phyloP scores from a whole-genome alignment of 2,113 vertebrate species.

The human region GRCh38 chr7:1641501-1642000 shows the following conservation, averaged over 20 bases:
- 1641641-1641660: not conserved
- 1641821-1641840: not conserved
- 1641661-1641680: not conserved
- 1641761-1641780: not conserved
- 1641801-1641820: not conserved
- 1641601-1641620: not conserved
- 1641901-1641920: not conserved
- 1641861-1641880: not conserved
- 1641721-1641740: not conserved
- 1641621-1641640: not conserved
- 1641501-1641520: not conserved
- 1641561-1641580: not conserved
- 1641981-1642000: not conserved
- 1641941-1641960: not conserved
- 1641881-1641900: not conserved
- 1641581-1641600: not conserved
- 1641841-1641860: not conserved
- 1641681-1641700: not conserved
- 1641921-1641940: fast-evolving
- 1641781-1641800: not conserved
- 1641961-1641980: not conserved
- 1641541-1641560: fast-evolving
- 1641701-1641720: too few relatives aligned
- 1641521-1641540: not conserved
- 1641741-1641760: too few relatives aligned